A percentile compares a stretch with the other conserved stretches of the same genome.
phyloP scores from a whole-genome alignment of 2,888 invertebrate genomes.

The Ferdinandea cuprea region DNA sequence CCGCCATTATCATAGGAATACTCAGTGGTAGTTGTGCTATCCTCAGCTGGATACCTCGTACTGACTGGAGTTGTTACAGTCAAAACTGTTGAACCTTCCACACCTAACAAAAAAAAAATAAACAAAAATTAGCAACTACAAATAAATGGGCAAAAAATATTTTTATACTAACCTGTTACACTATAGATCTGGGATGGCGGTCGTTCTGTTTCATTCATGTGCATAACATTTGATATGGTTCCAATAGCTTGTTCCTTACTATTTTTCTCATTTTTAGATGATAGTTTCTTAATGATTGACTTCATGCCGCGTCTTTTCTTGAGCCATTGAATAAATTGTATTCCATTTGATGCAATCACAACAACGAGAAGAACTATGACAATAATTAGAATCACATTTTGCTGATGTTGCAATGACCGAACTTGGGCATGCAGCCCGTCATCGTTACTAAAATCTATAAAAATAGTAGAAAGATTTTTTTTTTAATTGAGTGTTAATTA shows the following conservation, averaged over 20 bases:
- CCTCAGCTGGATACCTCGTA: slow-evolving; percentile 90
- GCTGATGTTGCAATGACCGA: slow-evolving; percentile 78
- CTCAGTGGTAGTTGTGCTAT: slow-evolving; percentile 87
- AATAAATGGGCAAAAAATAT: background rate
- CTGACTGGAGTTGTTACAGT: slow-evolving; percentile 89
- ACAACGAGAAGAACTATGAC: slow-evolving; percentile 78
- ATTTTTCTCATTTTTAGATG: slow-evolving; percentile 76
- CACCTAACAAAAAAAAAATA: slow-evolving; percentile 79
- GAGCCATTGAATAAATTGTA: slow-evolving; percentile 78
- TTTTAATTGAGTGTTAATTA: background rate
- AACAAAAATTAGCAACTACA: background rate
- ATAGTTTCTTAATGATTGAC: slow-evolving; percentile 76
- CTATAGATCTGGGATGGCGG: slow-evolving; percentile 81
- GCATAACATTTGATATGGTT: slow-evolving; percentile 80
- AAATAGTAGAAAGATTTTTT: background rate
- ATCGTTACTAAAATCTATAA: slow-evolving; percentile 77
- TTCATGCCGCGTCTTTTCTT: slow-evolving; percentile 76
- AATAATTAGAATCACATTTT: slow-evolving; percentile 78
- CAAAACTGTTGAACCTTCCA: slow-evolving; percentile 85
- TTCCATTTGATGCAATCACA: slow-evolving; percentile 77
- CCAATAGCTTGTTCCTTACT: slow-evolving; percentile 79
- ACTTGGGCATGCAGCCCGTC: slow-evolving; percentile 78
- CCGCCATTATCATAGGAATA: slow-evolving; percentile 92
- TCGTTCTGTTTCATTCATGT: slow-evolving; percentile 80
- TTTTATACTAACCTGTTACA: slow-evolving; percentile 78